Evolutionary conservation across 2,113 vertebrate genomes (phyloP).

Genomic region (Bungarus multicinctus): DNA sequence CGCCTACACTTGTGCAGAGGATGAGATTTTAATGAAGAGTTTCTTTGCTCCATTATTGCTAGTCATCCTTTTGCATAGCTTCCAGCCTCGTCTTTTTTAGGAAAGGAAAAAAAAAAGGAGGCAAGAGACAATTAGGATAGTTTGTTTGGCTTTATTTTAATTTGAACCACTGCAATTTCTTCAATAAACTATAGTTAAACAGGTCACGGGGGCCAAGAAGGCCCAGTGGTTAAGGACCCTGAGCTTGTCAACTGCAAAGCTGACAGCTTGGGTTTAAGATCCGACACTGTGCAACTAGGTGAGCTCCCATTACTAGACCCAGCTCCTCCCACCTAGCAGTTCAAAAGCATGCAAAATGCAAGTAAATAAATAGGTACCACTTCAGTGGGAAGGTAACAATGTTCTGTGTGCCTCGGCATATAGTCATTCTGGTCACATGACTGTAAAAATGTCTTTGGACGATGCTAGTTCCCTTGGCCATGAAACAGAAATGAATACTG

Average conservation of each 20-base stretch:
- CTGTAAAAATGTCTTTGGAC: too few species aligned
- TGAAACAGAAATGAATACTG: too few species aligned
- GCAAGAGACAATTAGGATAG: not conserved
- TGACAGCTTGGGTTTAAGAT: not conserved
- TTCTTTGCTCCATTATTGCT: not conserved
- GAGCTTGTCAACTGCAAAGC: not conserved
- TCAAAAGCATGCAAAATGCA: not conserved
- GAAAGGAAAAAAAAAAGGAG: not conserved
- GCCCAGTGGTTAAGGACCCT: not conserved
- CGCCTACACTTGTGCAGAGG: not conserved
- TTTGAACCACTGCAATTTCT: not conserved
- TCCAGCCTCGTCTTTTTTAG: not conserved
- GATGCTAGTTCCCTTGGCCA: too few species aligned
- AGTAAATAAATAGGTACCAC: not conserved
- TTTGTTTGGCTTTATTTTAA: not conserved
- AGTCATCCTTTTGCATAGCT: not conserved
- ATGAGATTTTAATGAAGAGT: not conserved
- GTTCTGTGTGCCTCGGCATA: not conserved
- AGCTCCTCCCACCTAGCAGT: not conserved
- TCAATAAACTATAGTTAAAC: not conserved
- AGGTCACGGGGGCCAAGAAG: not conserved
- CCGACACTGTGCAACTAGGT: not conserved
- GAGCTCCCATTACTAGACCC: not conserved
- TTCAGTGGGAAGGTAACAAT: not conserved
- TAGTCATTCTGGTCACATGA: too few species aligned